Conservation (phyloP, 2,888 invertebrate genomes). For the Drosophila merina region DNA sequence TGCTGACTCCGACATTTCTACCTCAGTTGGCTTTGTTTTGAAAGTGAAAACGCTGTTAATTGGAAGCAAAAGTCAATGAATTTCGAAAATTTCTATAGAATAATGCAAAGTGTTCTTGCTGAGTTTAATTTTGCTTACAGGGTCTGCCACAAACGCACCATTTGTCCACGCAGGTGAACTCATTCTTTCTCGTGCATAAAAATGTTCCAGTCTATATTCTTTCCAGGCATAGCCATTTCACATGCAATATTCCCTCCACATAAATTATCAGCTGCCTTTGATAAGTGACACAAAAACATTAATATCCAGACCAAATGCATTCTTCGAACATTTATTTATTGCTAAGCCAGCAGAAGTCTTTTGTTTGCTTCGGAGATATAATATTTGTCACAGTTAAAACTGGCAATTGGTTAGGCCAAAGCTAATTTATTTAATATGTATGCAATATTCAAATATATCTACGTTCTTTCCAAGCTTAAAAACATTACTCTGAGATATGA, state of each 20-base stretch:
- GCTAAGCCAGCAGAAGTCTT: neutral
- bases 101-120: neutral
- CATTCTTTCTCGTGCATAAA: constrained; percentile 10
- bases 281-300: neutral
- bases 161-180: constrained; percentile 14
- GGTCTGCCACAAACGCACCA: constrained; percentile 9
- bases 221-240: neutral
- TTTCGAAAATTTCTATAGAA: neutral
- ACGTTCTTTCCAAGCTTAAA: too few species aligned
- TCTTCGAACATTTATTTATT: constrained; percentile 77
- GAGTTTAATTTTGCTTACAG: neutral
- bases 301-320: constrained; percentile 86
- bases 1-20: neutral
- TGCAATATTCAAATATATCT: neutral
- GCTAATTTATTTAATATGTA: neutral
- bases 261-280: neutral
- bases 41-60: neutral
- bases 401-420: neutral
- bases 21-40: constrained; percentile 1
- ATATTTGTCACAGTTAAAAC: neutral
- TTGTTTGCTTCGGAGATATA: neutral
- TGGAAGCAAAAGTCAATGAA: neutral
- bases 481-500: neutral
- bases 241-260: constrained; percentile 4
- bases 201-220: neutral